Evolutionary conservation across 64 coral and sea anemone genomes (phyloP), one percentile per base, ranked within the genome.

Genomic region (Montipora sp.): DNA sequence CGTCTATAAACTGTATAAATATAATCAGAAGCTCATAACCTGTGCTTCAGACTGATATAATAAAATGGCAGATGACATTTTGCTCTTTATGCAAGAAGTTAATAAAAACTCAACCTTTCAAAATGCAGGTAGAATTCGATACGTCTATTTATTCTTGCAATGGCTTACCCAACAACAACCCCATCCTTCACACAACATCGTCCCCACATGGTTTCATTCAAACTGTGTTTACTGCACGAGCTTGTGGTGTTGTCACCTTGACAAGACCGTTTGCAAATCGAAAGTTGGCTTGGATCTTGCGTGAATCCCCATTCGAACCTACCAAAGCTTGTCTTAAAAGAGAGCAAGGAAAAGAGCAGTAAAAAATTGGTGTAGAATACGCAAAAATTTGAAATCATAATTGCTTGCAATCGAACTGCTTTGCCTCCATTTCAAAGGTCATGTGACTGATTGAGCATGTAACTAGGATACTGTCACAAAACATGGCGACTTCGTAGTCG

Each of bases 401-500:
- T 1, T 43, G 43, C 4, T 0, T 9, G 13, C 8, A 27, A 16
- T 36, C 36, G 36, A 36, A 36, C 36, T 36, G 27, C 27, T 36
- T 46, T 43, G 7, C 46, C 27, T 67, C 23, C 16, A 44, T 7
- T 83, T 66, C 43, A 66, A 81, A 72, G 22, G 36, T 81, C 68
- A 81, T 81, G 27, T 91, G 66, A 73, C 51, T 48, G 0, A 20
- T 14, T 59, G 81, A 55, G 74, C 73, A 75, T 49, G 91, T 93
- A 87, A 75, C 91, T 93, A 82, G 3, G 83, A 82, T 55, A 87
- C 72, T 79, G 70, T 58, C 83, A 81, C 47, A 92, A 92, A 79
- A 92, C 66, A 92, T 87, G 91, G 82, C 83, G 91, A 87, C 81
- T 73, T 51, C 59, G 44, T 58, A 0, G 59, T 83, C 59, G 63